Conservation (phyloP, 2,113 vertebrate genomes). For the Albula goreensis region DNA sequence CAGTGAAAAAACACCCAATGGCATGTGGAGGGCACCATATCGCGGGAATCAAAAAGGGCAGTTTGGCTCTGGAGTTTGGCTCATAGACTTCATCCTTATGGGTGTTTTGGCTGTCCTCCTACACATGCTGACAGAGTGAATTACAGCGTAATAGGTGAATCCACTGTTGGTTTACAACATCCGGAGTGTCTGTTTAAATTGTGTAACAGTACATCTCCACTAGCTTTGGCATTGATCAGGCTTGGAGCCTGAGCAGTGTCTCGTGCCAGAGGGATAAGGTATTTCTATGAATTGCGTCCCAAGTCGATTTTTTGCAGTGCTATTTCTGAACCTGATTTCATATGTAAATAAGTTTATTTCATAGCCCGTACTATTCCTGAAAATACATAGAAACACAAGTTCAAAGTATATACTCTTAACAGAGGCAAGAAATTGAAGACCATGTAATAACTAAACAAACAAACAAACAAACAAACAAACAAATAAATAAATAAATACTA, state of each 20-base stretch:
- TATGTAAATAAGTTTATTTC: neutral
- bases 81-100: neutral
- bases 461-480: too few species aligned
- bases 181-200: constrained; percentile 11
- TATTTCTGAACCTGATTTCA: neutral
- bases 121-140: constrained; percentile 2
- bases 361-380: neutral
- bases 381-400: neutral
- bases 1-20: neutral
- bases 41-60: neutral
- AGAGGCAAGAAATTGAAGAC: too few species aligned
- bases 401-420: too few species aligned
- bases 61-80: neutral
- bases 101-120: neutral
- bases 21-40: neutral
- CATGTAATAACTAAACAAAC: too few species aligned
- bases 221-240: neutral
- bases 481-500: neutral
- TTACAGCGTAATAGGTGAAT: neutral
- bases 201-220: neutral
- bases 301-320: neutral
- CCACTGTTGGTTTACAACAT: constrained; percentile 15
- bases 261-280: neutral
- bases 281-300: neutral
- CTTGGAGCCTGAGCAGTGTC: neutral